These are phyloP conservation scores for Heteromurus nitidus DNA, from an alignment of 2,888 invertebrate genomes.

Conservation along the genomic window DNA sequence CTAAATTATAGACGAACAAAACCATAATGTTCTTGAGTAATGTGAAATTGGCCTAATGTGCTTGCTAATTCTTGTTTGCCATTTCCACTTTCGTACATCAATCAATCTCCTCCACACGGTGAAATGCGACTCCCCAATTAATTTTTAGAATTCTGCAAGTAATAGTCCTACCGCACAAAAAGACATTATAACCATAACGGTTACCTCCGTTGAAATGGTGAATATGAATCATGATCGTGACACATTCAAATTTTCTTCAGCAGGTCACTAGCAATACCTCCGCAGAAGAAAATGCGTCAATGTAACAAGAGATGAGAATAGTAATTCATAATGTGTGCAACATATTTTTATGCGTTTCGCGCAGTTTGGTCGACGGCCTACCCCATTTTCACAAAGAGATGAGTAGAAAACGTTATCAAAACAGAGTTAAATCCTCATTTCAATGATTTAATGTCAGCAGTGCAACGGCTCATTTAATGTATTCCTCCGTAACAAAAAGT, in stretches of 20 bases:
- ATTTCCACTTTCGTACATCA: slow-evolving; percentile 19
- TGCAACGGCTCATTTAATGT: slow-evolving; percentile 1
- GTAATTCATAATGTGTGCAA: neutral
- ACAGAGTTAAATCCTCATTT: slow-evolving; percentile 32
- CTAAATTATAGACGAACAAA: no score
- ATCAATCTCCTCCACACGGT: slow-evolving; percentile 7
- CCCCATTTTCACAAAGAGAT: neutral
- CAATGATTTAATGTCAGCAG: slow-evolving; percentile 48
- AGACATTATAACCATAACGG: slow-evolving; percentile 9
- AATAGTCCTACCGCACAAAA: slow-evolving; percentile 2
- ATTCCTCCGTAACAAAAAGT: slow-evolving; percentile 5
- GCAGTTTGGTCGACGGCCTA: no score
- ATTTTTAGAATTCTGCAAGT: neutral
- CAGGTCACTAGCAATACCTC: slow-evolving; percentile 20
- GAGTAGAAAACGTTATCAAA: slow-evolving; percentile 43
- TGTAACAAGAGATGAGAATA: neutral
- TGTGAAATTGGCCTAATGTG: no score
- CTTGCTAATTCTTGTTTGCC: no score
- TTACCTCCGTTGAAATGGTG: neutral
- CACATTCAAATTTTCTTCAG: neutral
- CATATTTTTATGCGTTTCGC: neutral
- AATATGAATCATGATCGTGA: slow-evolving; percentile 15
- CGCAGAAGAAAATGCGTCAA: slow-evolving; percentile 6
- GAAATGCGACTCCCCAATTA: neutral
- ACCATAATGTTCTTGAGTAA: no score